Evolutionary conservation across 2,113 vertebrate species (phyloP), one percentile per base, ranked within the genome.

Genomic region (Motacilla alba): DNA sequence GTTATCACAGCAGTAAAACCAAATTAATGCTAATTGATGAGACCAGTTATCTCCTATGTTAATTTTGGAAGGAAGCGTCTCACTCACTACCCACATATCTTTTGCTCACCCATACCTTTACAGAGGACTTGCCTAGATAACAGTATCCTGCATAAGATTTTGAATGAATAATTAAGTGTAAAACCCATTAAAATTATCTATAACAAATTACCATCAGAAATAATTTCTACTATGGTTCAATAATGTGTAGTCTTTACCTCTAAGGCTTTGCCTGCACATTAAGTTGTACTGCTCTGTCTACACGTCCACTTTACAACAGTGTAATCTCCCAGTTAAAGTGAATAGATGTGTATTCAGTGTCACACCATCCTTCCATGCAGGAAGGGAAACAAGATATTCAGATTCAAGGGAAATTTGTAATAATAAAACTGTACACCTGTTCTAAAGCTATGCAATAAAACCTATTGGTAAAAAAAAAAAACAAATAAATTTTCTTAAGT

Each of bases 21-120:
- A 86, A 90, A 88, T 90, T 60, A 88, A 78, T 60, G 79, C 35
- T 78, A 89, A 90, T 18, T 84, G 80, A 87, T 43, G 16, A 82
- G 41, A 81, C 37, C 47, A 46, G 93, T 94, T 89, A 75, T 53
- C 26, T 75, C 83, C 58, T 28, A 17, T 17, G 20, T 62, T 82
- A 75, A 89, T 76, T 90, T 53, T 24, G 5, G 49, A 90, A 81
- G 43, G 33, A 89, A 81, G 59, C 23, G 0, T 24, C 31, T 77
- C 41, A 21, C 44, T 49, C 24, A 11, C 6, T 15, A 39, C 30
- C 30, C 33, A 37, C 24, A 46, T 11, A 10, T 37, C 55, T 80
- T 75, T 46, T 77, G 47, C 23, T 68, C 12, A 41, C 33, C 33
- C n/a, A 2, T 12, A 72, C 37, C 46, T 75, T 83, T 64, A 55